Evolutionary conservation across 2,113 vertebrate genomes (phyloP).

Genomic region (Synodontis membranacea): DNA sequence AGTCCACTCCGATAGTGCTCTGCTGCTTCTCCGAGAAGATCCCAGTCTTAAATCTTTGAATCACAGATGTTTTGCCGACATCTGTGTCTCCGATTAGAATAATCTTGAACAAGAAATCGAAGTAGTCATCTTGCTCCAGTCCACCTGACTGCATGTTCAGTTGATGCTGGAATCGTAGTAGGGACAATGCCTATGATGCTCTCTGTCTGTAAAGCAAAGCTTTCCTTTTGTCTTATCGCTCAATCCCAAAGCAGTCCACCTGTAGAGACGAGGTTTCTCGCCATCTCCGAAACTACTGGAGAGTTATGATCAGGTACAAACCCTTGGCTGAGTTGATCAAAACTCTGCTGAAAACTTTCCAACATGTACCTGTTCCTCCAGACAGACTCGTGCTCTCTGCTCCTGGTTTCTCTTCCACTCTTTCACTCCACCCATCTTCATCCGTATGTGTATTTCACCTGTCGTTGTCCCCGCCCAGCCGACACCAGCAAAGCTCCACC

Average conservation of each 20-base stretch:
- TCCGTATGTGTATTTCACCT: background rate
- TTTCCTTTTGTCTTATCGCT: conserved; percentile 31
- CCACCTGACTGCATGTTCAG: conserved; percentile 75
- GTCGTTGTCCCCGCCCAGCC: conserved; percentile 1
- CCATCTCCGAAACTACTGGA: conserved; percentile 41
- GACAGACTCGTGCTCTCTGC: conserved; percentile 1
- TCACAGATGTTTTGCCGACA: conserved; percentile 94
- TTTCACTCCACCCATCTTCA: conserved; percentile 28
- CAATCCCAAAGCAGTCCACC: conserved; percentile 13
- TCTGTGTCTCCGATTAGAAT: conserved; percentile 96
- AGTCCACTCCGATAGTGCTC: conserved; percentile 97
- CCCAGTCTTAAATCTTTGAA: conserved; percentile 90
- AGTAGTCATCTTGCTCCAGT: conserved; percentile 78
- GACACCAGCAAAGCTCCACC: conserved; percentile 17
- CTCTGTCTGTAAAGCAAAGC: conserved; percentile 25
- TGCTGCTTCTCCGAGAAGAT: conserved; percentile 83
- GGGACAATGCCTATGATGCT: background rate
- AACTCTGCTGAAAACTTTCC: background rate
- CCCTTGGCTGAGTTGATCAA: background rate
- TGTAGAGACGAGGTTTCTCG: conserved; percentile 29
- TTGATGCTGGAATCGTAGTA: background rate
- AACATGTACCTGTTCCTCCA: conserved; percentile 41
- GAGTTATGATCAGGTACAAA: background rate
- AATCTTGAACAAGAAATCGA: conserved; percentile 95
- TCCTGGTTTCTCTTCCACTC: conserved; percentile 2